Base-by-base conservation (phyloP, 2,113 vertebrate genomes). In the Xenopus borealis region DNA sequence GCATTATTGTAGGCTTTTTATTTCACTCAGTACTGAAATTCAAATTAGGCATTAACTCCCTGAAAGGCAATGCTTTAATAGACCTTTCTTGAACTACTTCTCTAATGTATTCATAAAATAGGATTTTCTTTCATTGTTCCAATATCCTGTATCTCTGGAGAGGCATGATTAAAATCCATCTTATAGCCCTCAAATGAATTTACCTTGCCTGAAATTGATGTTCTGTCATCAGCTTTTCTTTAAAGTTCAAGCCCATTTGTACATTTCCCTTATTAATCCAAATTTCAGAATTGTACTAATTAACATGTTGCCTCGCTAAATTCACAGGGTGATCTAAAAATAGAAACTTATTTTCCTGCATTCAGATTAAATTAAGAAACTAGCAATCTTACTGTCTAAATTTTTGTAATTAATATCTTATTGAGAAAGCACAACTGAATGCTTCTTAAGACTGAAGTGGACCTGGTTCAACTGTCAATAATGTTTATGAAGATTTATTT, bases 201-300 rank as follows among this genome's bases (percentile, higher is more conserved):
- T 46, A 45, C 65, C 79, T 78, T 66, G 55, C 53, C 47, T 72
- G 33, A 58, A 75, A 18, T 70, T 67, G 72, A 18, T 62, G 1
- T 73, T 68, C 11, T 27, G 13, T 47, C 10, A 2, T 6, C 71
- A 20, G 9, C 19, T 1, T 1, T 10, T 18, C 0, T 14, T 69
- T 17, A 66, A 0, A 0, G 0, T 67, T 69, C 7, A 71, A 67
- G 13, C 10, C 18, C 46, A 17, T 64, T 64, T 40, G 20, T 62
- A 62, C 19, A 27, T 44, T 50, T 8, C 13, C 30, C 14, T 64
- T 40, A 64, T 64, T 16, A 27, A 64, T 64, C 13, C 27, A 64
- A n/a, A 64, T 40, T 44, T 44, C 30, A 40, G 27, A 30, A 64
- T 44, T 17, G 3, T 40, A 64, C 62, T 64, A 64, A 64, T 64